Evolutionary conservation across 2,888 invertebrate genomes (phyloP).

Genomic region (Itoplectis maculator): DNA sequence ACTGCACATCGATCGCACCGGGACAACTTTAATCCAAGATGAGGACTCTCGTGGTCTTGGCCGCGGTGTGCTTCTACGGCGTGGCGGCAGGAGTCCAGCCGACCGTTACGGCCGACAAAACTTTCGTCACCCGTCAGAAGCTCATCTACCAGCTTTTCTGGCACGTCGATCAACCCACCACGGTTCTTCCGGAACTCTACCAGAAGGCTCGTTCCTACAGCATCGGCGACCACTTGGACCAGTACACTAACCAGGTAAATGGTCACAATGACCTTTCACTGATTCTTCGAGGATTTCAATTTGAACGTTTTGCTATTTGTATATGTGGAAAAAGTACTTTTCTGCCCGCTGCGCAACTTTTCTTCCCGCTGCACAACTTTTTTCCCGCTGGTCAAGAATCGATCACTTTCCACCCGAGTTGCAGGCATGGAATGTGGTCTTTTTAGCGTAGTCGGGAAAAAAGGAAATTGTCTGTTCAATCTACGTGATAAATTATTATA

Average conservation of each 20-base stretch:
- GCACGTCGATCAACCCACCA: conserved; percentile 83
- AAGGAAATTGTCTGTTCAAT: too few species aligned
- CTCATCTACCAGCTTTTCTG: conserved; percentile 85
- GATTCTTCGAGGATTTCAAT: too few species aligned
- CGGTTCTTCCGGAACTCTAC: conserved; percentile 76
- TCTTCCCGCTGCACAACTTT: too few species aligned
- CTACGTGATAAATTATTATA: not conserved
- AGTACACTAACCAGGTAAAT: conserved; percentile 77
- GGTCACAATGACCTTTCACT: too few species aligned
- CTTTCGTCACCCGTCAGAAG: conserved; percentile 84
- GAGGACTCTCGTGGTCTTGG: conserved; percentile 85
- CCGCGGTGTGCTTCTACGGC: conserved; percentile 83
- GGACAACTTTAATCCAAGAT: conserved; percentile 77
- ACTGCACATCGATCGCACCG: conserved; percentile 10
- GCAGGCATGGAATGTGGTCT: too few species aligned
- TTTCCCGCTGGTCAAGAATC: too few species aligned
- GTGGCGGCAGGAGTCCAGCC: conserved; percentile 77
- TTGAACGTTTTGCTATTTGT: too few species aligned
- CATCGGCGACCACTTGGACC: conserved; percentile 72
- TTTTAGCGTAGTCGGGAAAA: too few species aligned
- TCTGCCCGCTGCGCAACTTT: too few species aligned
- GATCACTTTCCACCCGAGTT: too few species aligned
- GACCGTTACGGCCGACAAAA: conserved; percentile 76
- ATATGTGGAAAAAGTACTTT: too few species aligned
- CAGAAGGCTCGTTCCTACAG: conserved; percentile 74